Evolutionary conservation across 30 jellyfish, hydroid and myxozoan species (phyloP).

Genomic region (Clytia hemisphaerica): DNA sequence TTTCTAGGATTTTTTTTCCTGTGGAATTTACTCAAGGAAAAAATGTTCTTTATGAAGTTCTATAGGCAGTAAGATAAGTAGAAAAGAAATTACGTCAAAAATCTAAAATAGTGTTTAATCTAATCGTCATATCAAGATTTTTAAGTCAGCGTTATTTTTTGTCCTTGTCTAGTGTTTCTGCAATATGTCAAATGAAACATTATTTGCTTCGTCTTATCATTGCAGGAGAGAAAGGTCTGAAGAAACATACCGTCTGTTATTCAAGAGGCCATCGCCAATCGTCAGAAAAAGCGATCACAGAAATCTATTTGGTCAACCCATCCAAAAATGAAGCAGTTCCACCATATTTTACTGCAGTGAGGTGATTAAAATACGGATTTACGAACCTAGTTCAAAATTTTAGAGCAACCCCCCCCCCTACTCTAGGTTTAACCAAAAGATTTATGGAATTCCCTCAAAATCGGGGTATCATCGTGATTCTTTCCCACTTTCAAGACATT

Average conservation of each 20-base stretch:
- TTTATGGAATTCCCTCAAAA: no score
- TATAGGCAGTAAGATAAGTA: not conserved
- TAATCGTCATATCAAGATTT: not conserved
- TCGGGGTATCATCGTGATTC: no score
- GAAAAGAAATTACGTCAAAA: not conserved
- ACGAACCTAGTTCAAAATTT: no score
- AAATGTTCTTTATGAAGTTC: not conserved
- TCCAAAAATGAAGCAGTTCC: constrained; percentile 72
- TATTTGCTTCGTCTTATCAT: constrained; percentile 1
- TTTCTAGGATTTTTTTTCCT: no score
- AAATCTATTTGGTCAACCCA: constrained; percentile 42
- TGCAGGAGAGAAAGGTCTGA: constrained; percentile 64
- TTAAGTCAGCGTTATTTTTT: not conserved
- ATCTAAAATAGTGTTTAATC: not conserved
- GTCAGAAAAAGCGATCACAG: constrained; percentile 68
- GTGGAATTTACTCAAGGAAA: no score
- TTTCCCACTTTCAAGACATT: no score
- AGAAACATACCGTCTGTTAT: constrained; percentile 63
- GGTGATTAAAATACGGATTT: constrained; percentile 65
- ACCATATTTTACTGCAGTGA: constrained; percentile 44
- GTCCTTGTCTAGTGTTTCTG: not conserved
- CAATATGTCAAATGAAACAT: no score
- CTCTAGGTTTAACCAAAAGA: no score
- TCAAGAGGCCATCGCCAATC: constrained; percentile 36
- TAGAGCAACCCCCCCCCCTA: no score